A percentile compares a stretch with the other conserved stretches of the same genome.
Conservation (phyloP, 2,797 vertebrate species). For the Arrhamphus sclerolepis region DNA sequence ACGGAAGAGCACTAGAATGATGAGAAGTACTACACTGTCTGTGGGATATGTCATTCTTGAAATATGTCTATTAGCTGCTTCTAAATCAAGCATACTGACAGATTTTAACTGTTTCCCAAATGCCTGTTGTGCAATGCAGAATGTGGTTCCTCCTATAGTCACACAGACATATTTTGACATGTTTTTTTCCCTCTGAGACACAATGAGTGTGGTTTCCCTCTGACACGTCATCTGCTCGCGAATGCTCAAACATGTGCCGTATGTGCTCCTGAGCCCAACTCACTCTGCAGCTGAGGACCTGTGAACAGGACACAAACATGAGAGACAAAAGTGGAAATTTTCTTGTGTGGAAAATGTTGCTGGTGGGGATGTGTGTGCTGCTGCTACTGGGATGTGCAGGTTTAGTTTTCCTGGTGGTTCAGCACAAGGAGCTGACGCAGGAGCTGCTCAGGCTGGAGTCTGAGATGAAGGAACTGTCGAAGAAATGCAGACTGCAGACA, state of each 20-base stretch:
- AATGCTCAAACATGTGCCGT: constrained; percentile 54
- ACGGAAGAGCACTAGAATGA: constrained; percentile 26
- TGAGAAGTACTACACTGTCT: constrained; percentile 25
- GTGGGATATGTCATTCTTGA: constrained; percentile 44
- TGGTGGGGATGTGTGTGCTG: constrained; percentile 74
- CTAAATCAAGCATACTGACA: constrained; percentile 39
- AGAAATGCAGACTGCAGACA: constrained; percentile 47
- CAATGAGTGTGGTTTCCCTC: constrained; percentile 29
- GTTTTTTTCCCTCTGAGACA: constrained; percentile 42
- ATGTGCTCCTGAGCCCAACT: constrained; percentile 43
- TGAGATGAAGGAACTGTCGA: constrained; percentile 54
- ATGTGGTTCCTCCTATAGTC: constrained; percentile 19
- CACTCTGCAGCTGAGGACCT: constrained; percentile 21
- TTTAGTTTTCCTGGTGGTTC: constrained; percentile 80
- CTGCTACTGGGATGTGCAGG: constrained; percentile 79
- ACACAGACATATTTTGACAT: constrained; percentile 60
- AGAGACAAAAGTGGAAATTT: constrained; percentile 38
- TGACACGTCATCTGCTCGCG: constrained; percentile 63
- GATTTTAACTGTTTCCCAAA: constrained; percentile 58
- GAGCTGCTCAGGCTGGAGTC: constrained; percentile 79
- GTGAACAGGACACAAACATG: constrained; percentile 39
- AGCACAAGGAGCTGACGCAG: constrained; percentile 79
- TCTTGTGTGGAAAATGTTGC: constrained; percentile 60
- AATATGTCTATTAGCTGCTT: constrained; percentile 51
- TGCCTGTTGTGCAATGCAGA: constrained; percentile 50